Evolutionary conservation across 2,797 vertebrate species (phyloP).

Genomic region (Loriculus beryllinus): DNA sequence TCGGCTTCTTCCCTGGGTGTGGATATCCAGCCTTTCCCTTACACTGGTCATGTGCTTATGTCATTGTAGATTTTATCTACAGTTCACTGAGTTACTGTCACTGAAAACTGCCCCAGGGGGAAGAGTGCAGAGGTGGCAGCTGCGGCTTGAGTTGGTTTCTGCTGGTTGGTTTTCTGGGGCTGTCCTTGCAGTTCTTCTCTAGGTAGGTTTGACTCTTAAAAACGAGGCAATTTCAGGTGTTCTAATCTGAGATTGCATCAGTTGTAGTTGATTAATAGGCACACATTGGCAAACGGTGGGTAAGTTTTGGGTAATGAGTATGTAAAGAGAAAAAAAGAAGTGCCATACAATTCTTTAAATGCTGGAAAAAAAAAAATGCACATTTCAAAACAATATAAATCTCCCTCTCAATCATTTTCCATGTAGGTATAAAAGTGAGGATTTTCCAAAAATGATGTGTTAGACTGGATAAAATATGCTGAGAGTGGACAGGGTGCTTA

Average conservation of each 20-base stretch:
- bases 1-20: background rate
- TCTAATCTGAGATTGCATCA: background rate
- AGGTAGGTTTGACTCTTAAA: background rate
- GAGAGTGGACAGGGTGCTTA: background rate
- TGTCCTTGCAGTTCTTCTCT: background rate
- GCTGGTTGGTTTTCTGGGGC: background rate
- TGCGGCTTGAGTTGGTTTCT: background rate
- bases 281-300: accelerated
- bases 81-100: background rate
- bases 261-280: background rate
- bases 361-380: background rate
- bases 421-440: background rate
- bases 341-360: background rate
- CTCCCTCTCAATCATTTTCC: background rate
- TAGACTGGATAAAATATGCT: background rate
- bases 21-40: background rate
- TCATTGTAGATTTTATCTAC: background rate
- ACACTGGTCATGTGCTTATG: background rate
- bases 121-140: background rate
- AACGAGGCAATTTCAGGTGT: background rate
- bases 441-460: background rate
- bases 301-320: background rate
- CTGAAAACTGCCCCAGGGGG: background rate
- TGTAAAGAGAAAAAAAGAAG: background rate
- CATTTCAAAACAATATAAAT: background rate